These are phyloP conservation scores for Drosophila maculinotata DNA, from an alignment of 2,888 invertebrate species.

Conservation along the genomic window DNA sequence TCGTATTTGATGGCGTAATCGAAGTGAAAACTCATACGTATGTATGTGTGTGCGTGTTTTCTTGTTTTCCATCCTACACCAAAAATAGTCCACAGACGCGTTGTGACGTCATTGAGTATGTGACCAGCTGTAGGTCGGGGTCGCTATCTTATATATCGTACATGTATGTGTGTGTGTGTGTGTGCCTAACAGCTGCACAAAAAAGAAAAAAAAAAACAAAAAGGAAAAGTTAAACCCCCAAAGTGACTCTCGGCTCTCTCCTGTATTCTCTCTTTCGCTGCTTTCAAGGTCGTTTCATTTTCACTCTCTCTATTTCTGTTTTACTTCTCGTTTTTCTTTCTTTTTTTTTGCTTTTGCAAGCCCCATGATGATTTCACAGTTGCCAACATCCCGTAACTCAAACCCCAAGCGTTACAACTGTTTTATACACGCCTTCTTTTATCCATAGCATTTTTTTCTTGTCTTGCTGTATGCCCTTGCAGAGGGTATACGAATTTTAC, in stretches of 20 bases:
- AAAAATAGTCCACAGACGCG: constrained; percentile 51
- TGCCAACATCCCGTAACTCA: constrained; percentile 25
- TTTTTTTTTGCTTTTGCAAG: constrained; percentile 8
- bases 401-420: constrained; percentile 14
- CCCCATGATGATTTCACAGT: constrained; percentile 74
- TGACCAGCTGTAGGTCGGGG: constrained; percentile 68
- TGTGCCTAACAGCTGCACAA: constrained; percentile 34
- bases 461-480: not conserved
- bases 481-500: not conserved
- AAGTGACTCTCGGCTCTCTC: constrained; percentile 57
- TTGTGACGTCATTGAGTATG: constrained; percentile 75
- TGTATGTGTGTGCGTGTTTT: not conserved
- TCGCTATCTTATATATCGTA: constrained; percentile 20
- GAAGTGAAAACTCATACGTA: constrained; percentile 23
- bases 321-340: constrained; percentile 9
- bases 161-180: constrained; percentile 5
- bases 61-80: constrained; percentile 25
- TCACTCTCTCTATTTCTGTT: constrained; percentile 1
- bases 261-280: constrained; percentile 35
- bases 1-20: constrained; percentile 68
- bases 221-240: constrained; percentile 29
- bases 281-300: constrained; percentile 69
- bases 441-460: constrained; percentile 6
- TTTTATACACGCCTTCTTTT: constrained; percentile 60
- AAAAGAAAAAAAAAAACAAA: constrained; percentile 3